Conservation (phyloP, 2,888 invertebrate species). For the Synergus umbraculus region DNA sequence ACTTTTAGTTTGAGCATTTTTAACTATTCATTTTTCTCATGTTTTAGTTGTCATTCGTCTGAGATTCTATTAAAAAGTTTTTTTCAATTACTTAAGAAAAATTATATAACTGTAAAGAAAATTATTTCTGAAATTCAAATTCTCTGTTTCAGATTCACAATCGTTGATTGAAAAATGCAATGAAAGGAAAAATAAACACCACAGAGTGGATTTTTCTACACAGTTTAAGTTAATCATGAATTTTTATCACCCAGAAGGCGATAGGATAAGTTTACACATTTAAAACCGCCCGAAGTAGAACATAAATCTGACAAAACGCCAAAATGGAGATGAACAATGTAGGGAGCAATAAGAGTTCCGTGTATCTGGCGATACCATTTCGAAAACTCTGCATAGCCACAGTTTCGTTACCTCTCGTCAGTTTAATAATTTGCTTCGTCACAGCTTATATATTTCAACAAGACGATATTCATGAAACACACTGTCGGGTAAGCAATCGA, state of each 20-base stretch:
- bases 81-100: no score
- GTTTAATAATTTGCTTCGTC: constrained; percentile 91
- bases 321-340: constrained; percentile 74
- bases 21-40: not conserved
- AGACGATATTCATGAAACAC: constrained; percentile 96
- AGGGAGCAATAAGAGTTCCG: constrained; percentile 74
- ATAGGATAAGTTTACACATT: constrained; percentile 5
- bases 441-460: constrained; percentile 94
- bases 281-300: not conserved
- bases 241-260: not conserved
- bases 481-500: constrained; percentile 89
- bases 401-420: constrained; percentile 90
- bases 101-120: not conserved
- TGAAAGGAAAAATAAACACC: not conserved
- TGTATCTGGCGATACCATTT: constrained; percentile 87
- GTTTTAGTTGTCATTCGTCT: not conserved
- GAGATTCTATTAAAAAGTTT: no score
- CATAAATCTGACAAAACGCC: not conserved
- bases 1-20: not conserved
- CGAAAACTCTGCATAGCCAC: constrained; percentile 90
- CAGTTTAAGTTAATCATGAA: not conserved
- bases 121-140: not conserved
- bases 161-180: not conserved
- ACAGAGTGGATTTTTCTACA: not conserved
- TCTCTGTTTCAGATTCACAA: not conserved